Conservation (phyloP, 2,797 vertebrate genomes). For the Artibeus jamaicensis region DNA sequence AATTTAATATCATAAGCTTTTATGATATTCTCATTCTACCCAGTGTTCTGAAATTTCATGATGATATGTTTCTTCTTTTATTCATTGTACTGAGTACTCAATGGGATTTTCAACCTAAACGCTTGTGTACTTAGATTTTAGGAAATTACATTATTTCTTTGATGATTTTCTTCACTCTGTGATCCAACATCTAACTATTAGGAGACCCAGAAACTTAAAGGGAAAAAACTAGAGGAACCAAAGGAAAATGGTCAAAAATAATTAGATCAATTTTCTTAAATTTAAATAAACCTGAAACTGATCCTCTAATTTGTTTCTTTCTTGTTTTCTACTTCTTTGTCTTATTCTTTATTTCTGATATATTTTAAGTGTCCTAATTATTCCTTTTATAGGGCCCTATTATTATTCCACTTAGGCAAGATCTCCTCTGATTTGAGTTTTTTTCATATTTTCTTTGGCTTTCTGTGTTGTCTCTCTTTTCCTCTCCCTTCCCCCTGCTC, state of each 20-base stretch:
- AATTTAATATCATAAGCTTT: background rate
- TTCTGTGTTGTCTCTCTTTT: background rate
- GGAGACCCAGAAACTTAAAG: background rate
- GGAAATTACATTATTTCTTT: background rate
- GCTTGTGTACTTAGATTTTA: background rate
- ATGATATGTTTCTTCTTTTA: background rate
- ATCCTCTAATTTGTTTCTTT: background rate
- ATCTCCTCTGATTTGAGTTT: background rate
- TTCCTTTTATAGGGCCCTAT: background rate
- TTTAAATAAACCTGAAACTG: constrained; percentile 13
- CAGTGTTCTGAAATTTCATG: constrained; percentile 23
- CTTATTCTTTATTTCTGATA: constrained; percentile 10
- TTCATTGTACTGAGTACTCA: background rate
- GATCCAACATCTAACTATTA: background rate
- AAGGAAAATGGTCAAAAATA: background rate
- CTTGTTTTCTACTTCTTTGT: background rate
- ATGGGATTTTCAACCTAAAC: background rate
- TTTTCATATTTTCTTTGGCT: background rate
- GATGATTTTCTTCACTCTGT: background rate
- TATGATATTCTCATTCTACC: background rate
- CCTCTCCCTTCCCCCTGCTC: background rate
- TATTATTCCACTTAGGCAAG: background rate
- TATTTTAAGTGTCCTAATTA: background rate
- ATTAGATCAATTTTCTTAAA: background rate
- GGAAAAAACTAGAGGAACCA: background rate